Evolutionary conservation across 2,113 vertebrate species (phyloP), one percentile per base, ranked within the genome.

Genomic region (Bettongia penicillata): DNA sequence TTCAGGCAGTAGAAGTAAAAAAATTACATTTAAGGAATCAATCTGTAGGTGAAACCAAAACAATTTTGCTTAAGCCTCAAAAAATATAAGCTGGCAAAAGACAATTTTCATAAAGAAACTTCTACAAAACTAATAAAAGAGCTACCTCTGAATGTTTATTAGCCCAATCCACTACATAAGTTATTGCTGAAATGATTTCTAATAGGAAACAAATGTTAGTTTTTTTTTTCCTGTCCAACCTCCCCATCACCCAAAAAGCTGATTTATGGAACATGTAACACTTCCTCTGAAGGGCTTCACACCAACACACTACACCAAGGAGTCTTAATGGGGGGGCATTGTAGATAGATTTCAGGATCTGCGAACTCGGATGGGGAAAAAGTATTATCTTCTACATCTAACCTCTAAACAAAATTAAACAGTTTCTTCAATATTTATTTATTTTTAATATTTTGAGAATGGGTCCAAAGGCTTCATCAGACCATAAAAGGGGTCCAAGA

Each of bases 71-170:
- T 92, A 92, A 90, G 91, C 22, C 57, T 23, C 52, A 93, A 31
- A 48, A 50, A n/a, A 25, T 1, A 24, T 52, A 51, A 91, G 77
- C 51, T 91, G 94, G 19, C n/a, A 50, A 90, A 96, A n/a, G 93
- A 77, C 51, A 92, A 90, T 25, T 55, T 94, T 37, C 94, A 93
- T 89, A 22, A 8, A 92, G 19, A 84, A 96, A 94, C 53, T 53
- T 93, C n/a, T 50, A 94, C 90, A 96, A 77, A 52, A 91, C 37
- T 31, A 9, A 96, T 90, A 91, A 91, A 93, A 31, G 25, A 51
- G 9, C 77, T 95, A 91, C 24, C 47, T 9, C 19, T 52, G 93
- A 90, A 93, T 53, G 11, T 52, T 57, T 47, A 43, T 68, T 49
- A 51, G 47, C 77, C 50, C 77, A 77, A 94, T n/a, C 89, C 14